phyloP scores from a whole-genome alignment of 2,888 invertebrate genomes.

The Oscheius sp. region DNA sequence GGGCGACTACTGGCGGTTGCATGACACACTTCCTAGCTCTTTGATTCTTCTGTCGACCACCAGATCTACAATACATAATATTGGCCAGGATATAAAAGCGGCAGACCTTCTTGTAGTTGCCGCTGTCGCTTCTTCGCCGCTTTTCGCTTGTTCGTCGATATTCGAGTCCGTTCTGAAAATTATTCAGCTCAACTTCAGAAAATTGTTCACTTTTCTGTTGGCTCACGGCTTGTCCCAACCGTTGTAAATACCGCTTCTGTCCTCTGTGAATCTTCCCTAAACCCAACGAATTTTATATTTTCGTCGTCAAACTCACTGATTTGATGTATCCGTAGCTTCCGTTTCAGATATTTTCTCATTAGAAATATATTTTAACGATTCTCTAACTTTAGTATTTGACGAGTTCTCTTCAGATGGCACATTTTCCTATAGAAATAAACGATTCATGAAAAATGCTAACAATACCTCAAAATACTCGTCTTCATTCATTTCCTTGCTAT shows the following conservation, averaged over 20 bases:
- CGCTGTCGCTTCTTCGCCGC: neutral
- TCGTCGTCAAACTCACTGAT: neutral
- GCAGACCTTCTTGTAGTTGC: neutral
- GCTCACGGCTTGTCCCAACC: neutral
- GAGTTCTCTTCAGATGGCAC: no score
- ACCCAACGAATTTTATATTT: neutral
- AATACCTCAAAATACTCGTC: conserved; percentile 25
- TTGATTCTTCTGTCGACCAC: conserved; percentile 1
- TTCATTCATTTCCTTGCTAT: neutral
- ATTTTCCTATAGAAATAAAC: no score
- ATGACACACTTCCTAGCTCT: conserved; percentile 17
- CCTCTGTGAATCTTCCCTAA: neutral
- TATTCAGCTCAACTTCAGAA: no score
- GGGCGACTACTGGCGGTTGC: neutral
- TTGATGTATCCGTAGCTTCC: neutral
- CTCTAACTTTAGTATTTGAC: no score
- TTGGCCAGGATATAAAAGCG: neutral
- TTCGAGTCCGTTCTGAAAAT: no score
- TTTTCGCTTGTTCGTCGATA: no score
- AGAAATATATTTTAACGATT: no score
- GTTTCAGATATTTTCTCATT: no score
- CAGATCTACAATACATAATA: neutral
- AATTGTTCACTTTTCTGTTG: neutral
- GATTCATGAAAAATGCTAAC: no score
- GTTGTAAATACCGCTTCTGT: neutral